These are phyloP conservation scores for Lampris megalopsis DNA, from an alignment of 2,113 vertebrate species.

Conservation along the genomic window DNA sequence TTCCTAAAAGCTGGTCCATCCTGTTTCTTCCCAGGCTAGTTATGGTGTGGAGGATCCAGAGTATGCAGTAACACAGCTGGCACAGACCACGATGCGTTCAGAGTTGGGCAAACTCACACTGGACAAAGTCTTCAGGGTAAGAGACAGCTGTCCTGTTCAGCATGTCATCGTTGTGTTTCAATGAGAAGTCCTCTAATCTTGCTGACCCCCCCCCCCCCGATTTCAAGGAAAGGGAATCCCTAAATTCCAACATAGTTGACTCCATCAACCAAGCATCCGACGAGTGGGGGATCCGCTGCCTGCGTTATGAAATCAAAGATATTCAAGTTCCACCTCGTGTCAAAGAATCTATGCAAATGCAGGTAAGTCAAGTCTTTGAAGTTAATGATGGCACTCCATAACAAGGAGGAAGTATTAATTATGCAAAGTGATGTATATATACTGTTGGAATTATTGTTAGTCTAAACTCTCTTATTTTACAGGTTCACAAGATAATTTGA, in stretches of 20 bases:
- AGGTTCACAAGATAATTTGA: no score
- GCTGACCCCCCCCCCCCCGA: background rate
- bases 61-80: slow-evolving; percentile 95
- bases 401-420: no score
- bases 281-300: slow-evolving; percentile 95
- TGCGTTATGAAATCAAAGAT: slow-evolving; percentile 98
- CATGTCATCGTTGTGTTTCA: background rate
- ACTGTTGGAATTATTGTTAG: background rate
- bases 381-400: background rate
- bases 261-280: slow-evolving; percentile 97
- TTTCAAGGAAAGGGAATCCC: slow-evolving; percentile 91
- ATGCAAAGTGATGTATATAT: no score
- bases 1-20: background rate
- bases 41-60: slow-evolving; percentile 98
- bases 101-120: slow-evolving; percentile 95
- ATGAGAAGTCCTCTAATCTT: slow-evolving; percentile 1
- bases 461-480: background rate
- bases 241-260: slow-evolving; percentile 93
- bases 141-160: background rate
- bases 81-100: slow-evolving; percentile 98
- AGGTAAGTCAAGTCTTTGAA: slow-evolving; percentile 80
- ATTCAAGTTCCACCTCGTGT: slow-evolving; percentile 95
- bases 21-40: slow-evolving; percentile 81
- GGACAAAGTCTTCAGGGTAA: slow-evolving; percentile 96
- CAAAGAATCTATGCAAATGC: slow-evolving; percentile 99